These are phyloP conservation scores for Ancistrus triradiatus DNA, from an alignment of 2,113 vertebrate species.

Conservation along the genomic window DNA sequence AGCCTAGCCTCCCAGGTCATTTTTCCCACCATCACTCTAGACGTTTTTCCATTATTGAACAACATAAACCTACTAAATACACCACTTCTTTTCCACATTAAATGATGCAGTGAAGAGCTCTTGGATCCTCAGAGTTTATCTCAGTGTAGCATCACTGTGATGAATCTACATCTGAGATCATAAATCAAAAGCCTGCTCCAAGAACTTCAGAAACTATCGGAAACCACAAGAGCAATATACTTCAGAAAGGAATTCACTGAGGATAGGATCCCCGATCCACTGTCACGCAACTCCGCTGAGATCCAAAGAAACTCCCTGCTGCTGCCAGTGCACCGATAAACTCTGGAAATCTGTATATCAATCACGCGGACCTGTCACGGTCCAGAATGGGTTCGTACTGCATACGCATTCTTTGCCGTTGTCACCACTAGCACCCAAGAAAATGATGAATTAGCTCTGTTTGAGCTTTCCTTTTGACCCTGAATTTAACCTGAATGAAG, in stretches of 20 bases:
- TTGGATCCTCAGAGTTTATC: constrained; percentile 40
- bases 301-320: constrained; percentile 21
- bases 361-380: too few relatives aligned
- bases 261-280: constrained; percentile 63
- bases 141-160: constrained; percentile 44
- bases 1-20: too few relatives aligned
- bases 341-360: too few relatives aligned
- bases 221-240: constrained; percentile 65
- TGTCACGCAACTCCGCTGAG: constrained; percentile 62
- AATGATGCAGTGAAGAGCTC: constrained; percentile 12
- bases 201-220: constrained; percentile 57
- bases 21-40: too few relatives aligned
- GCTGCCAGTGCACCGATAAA: constrained; percentile 12
- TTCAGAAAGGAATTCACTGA: constrained; percentile 65
- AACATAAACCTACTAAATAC: constrained; percentile 2
- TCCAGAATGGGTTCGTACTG: too few relatives aligned
- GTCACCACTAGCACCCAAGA: too few relatives aligned
- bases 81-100: neutral
- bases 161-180: constrained; percentile 53
- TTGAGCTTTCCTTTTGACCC: neutral
- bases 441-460: too few relatives aligned
- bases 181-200: constrained; percentile 56
- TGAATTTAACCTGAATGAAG: constrained; percentile 5
- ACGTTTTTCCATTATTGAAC: too few relatives aligned
- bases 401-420: too few relatives aligned